These are phyloP conservation scores for Stichopus horrens DNA, from an alignment of 53 echinoderm and acorn worm species.

Conservation along the genomic window DNA sequence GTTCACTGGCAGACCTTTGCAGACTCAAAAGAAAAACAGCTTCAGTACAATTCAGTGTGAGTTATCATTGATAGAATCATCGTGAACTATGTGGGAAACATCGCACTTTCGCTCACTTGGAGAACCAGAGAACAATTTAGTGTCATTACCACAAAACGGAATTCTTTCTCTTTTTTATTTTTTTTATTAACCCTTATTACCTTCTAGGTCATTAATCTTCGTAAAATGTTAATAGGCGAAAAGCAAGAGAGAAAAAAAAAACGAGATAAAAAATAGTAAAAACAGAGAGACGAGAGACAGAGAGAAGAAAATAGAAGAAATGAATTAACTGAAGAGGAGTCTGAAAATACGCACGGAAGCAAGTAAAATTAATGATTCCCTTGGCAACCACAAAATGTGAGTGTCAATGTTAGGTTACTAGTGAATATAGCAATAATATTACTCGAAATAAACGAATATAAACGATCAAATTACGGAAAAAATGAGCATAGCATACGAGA, in stretches of 20 bases:
- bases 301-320: too few species aligned
- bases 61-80: too few species aligned
- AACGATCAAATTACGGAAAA: background rate
- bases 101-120: too few species aligned
- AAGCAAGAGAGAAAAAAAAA: background rate
- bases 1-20: too few species aligned
- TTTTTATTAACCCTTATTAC: background rate
- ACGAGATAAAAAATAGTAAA: too few species aligned
- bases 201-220: background rate
- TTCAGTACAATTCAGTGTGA: too few species aligned
- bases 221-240: background rate
- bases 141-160: background rate
- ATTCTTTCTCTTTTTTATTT: background rate
- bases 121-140: too few species aligned
- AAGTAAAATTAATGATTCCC: background rate
- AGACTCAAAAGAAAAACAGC: too few species aligned
- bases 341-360: background rate
- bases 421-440: background rate
- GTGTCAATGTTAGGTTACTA: background rate
- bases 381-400: background rate
- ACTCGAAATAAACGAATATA: background rate
- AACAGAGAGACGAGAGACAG: too few species aligned
- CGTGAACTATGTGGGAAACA: too few species aligned
- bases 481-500: too few species aligned
- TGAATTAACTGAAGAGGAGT: too few species aligned